Evolutionary conservation across 2,888 invertebrate genomes (phyloP).

Genomic region (Drosophila tripunctata): DNA sequence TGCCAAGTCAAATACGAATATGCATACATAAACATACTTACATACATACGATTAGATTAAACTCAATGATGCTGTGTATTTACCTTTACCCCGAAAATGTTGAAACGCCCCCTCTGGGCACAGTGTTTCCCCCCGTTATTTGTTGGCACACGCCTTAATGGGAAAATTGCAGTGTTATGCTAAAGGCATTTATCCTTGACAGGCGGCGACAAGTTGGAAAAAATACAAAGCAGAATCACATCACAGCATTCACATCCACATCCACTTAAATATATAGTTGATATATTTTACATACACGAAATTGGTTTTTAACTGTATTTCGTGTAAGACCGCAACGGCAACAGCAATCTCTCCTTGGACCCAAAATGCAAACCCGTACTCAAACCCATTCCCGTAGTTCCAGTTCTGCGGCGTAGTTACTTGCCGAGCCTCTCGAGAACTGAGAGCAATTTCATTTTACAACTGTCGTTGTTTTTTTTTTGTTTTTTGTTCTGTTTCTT

Average conservation of each 20-base stretch:
- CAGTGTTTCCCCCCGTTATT: not conserved
- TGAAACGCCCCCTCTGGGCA: constrained; percentile 33
- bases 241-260: constrained; percentile 19
- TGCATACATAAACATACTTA: not conserved
- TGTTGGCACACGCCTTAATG: constrained; percentile 47
- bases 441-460: constrained; percentile 74
- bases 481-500: constrained; percentile 42
- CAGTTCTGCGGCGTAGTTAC: constrained; percentile 14
- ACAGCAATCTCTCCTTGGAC: constrained; percentile 22
- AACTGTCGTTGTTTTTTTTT: constrained; percentile 62
- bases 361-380: constrained; percentile 2
- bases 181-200: constrained; percentile 65
- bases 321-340: constrained; percentile 49
- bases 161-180: constrained; percentile 58
- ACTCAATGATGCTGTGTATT: constrained; percentile 43
- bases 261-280: constrained; percentile 77
- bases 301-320: constrained; percentile 76
- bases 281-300: constrained; percentile 78
- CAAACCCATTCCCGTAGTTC: not conserved
- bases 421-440: constrained; percentile 44
- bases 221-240: constrained; percentile 43
- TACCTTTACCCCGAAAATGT: constrained; percentile 42
- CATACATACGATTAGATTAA: constrained; percentile 51
- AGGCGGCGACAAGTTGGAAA: constrained; percentile 65
- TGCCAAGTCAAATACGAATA: constrained; percentile 29